Base-by-base conservation (phyloP, 1,140 invertebrate genomes). In the Pemphigus obesinymphae region DNA sequence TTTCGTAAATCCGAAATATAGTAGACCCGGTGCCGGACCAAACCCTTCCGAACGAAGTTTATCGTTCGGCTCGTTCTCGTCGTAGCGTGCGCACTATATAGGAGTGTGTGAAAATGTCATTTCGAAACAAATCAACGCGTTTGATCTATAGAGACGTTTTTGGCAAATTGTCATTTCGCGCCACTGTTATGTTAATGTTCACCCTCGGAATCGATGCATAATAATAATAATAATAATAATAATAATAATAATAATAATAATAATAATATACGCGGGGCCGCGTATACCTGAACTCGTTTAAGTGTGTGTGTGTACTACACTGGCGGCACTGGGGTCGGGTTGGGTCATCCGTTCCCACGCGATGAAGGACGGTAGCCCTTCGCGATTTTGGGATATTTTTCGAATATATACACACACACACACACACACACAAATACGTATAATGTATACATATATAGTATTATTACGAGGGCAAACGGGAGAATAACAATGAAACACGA, bases 321-420 rank as follows among this genome's bases (percentile, higher is more conserved):
- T 34, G 31, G 17, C 17, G 20, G 45, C 31, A n/a, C 11, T 31
- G 40, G 23, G 75, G 55, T 78, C 26, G 75, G 53, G 34, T 34
- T 8, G 55, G 76, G 76, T 80, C 76, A 80, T 80, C 76, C 53
- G 76, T 80, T 80, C 76, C 76, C 76, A 80, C 76, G 70, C 70
- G 43, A 29, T 17, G 63, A 40, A 34, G 61, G 53, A 58, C 37
- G 37, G 55, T 43, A 61, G 37, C 75, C 75, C 53, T 78, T 78
- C 75, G 31, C 34, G n/a, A 34, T 37, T n/a, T n/a, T 26, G 31
- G 45, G 31, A 58, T 76, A 58, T 55, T 76, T 50, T n/a, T 75
- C 29, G 50, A 45, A 73, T 29, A 20, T 31, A 17, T n/a, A 23
- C n/a, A 40, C 11, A 8, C 5, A 26, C 4, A 11, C 5, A 45